phyloP scores from a whole-genome alignment of 2,113 vertebrate genomes.

The Taxidea taxus region DNA sequence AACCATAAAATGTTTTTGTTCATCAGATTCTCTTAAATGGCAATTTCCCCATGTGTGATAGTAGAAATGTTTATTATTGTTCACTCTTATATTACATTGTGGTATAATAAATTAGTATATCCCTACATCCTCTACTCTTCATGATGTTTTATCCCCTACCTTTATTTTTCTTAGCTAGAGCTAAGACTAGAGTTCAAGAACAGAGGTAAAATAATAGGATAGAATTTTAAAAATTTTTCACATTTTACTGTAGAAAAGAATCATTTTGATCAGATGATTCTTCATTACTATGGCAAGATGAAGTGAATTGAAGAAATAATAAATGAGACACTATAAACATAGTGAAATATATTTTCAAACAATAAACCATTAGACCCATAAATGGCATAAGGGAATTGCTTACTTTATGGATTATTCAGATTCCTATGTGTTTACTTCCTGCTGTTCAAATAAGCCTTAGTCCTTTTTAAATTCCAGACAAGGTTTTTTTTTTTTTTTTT shows the following conservation, averaged over 20 bases:
- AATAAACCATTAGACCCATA: background rate
- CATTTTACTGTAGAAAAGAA: background rate
- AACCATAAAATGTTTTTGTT: background rate
- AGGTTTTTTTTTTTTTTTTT: too few relatives aligned
- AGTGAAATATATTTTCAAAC: conserved; percentile 8
- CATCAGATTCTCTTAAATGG: background rate
- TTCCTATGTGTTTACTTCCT: conserved; percentile 24
- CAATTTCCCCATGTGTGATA: background rate
- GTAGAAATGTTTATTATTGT: background rate
- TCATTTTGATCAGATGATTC: background rate
- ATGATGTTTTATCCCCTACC: background rate
- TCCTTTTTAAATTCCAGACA: conserved; percentile 27
- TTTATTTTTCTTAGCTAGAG: background rate
- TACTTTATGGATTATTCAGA: conserved; percentile 30
- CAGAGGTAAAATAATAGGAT: background rate
- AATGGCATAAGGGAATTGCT: background rate
- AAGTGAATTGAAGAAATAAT: conserved; percentile 36
- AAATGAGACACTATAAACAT: conserved; percentile 30
- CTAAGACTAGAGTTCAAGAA: conserved; percentile 7
- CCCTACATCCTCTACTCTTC: background rate
- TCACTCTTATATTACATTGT: background rate
- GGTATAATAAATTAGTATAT: background rate
- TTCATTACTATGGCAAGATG: background rate
- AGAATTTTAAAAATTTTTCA: conserved; percentile 12
- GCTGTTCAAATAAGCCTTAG: background rate